phyloP scores from a whole-genome alignment of 2,797 vertebrate species.

The Crenichthys baileyi region DNA sequence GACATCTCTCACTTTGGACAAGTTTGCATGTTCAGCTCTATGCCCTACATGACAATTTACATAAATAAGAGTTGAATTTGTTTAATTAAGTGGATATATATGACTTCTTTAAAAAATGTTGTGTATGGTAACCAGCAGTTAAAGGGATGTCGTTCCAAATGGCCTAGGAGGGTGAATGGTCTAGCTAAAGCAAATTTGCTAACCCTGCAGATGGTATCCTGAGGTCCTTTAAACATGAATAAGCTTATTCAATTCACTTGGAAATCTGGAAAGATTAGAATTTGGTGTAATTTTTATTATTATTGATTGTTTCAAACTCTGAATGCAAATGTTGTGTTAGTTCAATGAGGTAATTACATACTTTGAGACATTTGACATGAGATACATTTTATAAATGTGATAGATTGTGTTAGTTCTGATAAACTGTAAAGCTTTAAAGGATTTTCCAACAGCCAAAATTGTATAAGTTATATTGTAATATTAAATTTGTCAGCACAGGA shows the following conservation, averaged over 20 bases:
- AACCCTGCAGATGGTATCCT: not conserved
- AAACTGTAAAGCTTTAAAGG: too few relatives aligned
- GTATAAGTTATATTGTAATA: too few relatives aligned
- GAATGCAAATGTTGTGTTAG: not conserved
- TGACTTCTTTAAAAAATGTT: not conserved
- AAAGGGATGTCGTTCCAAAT: too few relatives aligned
- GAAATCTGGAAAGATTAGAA: not conserved
- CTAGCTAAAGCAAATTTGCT: not conserved
- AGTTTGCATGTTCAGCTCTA: conserved; percentile 48
- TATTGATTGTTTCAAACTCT: not conserved
- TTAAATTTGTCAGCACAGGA: too few relatives aligned
- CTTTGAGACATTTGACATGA: not conserved
- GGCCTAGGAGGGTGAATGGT: not conserved
- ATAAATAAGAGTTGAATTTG: conserved; percentile 2
- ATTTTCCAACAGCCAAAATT: too few relatives aligned
- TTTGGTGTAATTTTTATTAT: not conserved
- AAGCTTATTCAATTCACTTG: not conserved
- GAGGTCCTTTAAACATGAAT: not conserved
- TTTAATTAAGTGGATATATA: not conserved
- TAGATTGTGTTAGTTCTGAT: too few relatives aligned
- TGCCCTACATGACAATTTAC: conserved; percentile 25
- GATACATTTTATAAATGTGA: not conserved
- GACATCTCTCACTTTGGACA: conserved; percentile 53
- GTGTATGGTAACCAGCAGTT: too few relatives aligned
- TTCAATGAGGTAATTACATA: not conserved